Conservation (phyloP, 2,888 invertebrate genomes). For the Sinotaia quadrata region DNA sequence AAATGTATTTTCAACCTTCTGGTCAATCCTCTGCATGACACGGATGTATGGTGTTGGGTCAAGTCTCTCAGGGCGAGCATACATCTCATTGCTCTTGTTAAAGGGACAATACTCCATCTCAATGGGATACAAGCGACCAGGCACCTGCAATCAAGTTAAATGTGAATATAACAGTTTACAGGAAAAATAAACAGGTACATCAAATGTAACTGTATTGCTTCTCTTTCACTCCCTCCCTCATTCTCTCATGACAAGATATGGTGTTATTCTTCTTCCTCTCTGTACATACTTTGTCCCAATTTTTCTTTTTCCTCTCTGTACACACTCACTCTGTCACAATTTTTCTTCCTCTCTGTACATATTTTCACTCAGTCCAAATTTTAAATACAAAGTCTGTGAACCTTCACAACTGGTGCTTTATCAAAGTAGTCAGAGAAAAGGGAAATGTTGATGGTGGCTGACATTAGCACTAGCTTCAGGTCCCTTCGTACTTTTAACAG, state of each 20-base stretch:
- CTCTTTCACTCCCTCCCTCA: no score
- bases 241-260: no score
- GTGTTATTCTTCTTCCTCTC: no score
- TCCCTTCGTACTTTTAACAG: slow-evolving; percentile 83
- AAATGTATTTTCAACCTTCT: slow-evolving; percentile 48
- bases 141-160: slow-evolving; percentile 80
- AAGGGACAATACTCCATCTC: slow-evolving; percentile 82
- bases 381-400: slow-evolving; percentile 71
- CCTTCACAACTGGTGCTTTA: slow-evolving; percentile 86
- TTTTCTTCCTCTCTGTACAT: no score
- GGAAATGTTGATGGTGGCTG: slow-evolving; percentile 97
- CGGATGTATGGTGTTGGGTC: slow-evolving; percentile 94
- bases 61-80: slow-evolving; percentile 81
- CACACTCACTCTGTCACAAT: no score
- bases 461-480: slow-evolving; percentile 93
- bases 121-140: slow-evolving; percentile 94
- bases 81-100: slow-evolving; percentile 75
- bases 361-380: no score
- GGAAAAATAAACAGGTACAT: no score
- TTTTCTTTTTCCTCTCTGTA: no score
- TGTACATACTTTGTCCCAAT: no score
- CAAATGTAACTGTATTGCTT: no score
- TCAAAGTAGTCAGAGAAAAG: slow-evolving; percentile 95
- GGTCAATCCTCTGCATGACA: slow-evolving; percentile 81
- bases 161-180: no score